phyloP scores from a whole-genome alignment of 2,888 invertebrate species.

The Branchellion lobata region DNA sequence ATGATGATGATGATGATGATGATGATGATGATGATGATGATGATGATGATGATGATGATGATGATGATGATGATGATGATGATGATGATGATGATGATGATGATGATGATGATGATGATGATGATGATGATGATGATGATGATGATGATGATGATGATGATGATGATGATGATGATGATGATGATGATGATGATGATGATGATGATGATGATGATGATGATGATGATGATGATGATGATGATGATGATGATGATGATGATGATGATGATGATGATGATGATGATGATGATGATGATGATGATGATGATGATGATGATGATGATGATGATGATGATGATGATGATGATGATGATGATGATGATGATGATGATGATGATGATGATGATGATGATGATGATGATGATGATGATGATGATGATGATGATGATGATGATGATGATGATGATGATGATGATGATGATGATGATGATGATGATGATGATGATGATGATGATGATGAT shows the following conservation, averaged over 20 bases:
- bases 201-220: slow-evolving; percentile 18
- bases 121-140: slow-evolving; percentile 32
- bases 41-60: slow-evolving; percentile 11
- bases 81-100: slow-evolving; percentile 26
- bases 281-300: slow-evolving; percentile 21
- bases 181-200: slow-evolving; percentile 24
- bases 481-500: too few relatives aligned
- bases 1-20: slow-evolving; percentile 5
- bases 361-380: slow-evolving; percentile 24
- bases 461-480: too few relatives aligned
- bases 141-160: slow-evolving; percentile 9
- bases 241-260: slow-evolving; percentile 5
- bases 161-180: slow-evolving; percentile 28
- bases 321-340: slow-evolving; percentile 25
- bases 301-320: slow-evolving; percentile 17
- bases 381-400: slow-evolving; percentile 34
- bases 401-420: slow-evolving; percentile 24
- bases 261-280: slow-evolving; percentile 35
- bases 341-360: slow-evolving; percentile 25
- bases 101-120: slow-evolving; percentile 16
- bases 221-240: slow-evolving; percentile 31
- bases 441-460: too few relatives aligned
- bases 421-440: slow-evolving; percentile 28
- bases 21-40: slow-evolving; percentile 35
- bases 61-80: slow-evolving; percentile 24